Evolutionary conservation across 2,113 vertebrate genomes (phyloP).

Genomic region (Centrocercus urophasianus): DNA sequence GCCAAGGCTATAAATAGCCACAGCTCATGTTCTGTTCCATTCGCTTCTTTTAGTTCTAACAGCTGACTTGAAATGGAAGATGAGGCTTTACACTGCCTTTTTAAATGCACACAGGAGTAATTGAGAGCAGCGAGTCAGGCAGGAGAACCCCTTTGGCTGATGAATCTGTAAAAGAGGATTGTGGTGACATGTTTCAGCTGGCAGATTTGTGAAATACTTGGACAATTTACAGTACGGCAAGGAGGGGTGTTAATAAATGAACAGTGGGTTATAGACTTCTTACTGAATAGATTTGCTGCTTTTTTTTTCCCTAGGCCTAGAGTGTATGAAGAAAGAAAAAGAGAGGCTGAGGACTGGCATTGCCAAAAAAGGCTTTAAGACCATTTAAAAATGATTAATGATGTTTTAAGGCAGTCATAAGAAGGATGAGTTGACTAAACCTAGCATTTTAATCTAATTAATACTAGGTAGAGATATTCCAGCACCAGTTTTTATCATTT

Average conservation of each 20-base stretch:
- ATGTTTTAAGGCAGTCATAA: neutral
- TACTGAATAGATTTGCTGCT: neutral
- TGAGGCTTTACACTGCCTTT: slow-evolving; percentile 40
- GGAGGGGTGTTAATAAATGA: neutral
- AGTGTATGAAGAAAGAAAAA: neutral
- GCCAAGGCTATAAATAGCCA: slow-evolving; percentile 52
- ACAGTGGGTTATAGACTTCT: neutral
- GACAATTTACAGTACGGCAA: neutral
- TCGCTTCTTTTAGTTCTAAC: slow-evolving; percentile 47
- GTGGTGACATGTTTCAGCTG: neutral
- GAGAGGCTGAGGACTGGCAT: neutral
- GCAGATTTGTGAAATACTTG: neutral
- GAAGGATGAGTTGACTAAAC: neutral
- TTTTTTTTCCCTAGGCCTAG: neutral
- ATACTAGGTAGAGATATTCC: neutral
- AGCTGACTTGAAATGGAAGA: slow-evolving; percentile 61
- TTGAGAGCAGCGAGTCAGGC: neutral
- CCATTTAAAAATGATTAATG: neutral
- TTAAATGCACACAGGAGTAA: neutral
- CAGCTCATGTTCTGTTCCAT: neutral
- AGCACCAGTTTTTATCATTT: neutral
- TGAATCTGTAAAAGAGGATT: neutral
- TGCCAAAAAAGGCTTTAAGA: neutral
- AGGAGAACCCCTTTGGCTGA: neutral
- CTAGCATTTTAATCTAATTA: neutral